phyloP scores from a whole-genome alignment of 2,113 vertebrate species.

The Isurus oxyrinchus region DNA sequence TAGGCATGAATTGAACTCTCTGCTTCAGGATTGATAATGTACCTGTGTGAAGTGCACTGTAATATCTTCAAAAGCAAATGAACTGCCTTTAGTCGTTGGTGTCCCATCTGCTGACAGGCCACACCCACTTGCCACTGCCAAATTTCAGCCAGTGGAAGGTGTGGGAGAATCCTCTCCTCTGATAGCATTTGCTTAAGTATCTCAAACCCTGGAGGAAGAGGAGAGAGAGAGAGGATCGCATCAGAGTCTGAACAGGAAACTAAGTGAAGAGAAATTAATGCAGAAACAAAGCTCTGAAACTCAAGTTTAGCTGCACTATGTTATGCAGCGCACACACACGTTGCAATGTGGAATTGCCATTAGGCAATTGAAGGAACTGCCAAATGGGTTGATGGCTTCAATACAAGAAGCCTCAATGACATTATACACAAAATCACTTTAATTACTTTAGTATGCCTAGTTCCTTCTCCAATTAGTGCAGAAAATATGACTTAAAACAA shows the following conservation, averaged over 20 bases:
- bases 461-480: neutral
- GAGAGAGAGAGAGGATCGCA: constrained; percentile 24
- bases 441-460: neutral
- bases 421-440: neutral
- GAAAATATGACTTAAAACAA: neutral
- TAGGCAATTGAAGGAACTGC: neutral
- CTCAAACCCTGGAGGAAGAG: constrained; percentile 72
- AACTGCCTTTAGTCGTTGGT: constrained; percentile 85
- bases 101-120: constrained; percentile 85
- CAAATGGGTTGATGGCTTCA: neutral
- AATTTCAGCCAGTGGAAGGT: constrained; percentile 75
- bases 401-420: neutral
- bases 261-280: neutral
- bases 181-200: constrained; percentile 93
- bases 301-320: neutral
- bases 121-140: constrained; percentile 97
- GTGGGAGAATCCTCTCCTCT: constrained; percentile 71
- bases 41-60: constrained; percentile 72
- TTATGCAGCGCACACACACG: neutral
- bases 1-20: neutral
- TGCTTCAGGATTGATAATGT: constrained; percentile 22
- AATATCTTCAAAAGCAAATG: constrained; percentile 82
- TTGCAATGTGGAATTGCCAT: neutral
- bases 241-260: neutral
- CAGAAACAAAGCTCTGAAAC: neutral